Evolutionary conservation across 2,113 vertebrate genomes (phyloP).

Genomic region (Leptocoma aspasia): DNA sequence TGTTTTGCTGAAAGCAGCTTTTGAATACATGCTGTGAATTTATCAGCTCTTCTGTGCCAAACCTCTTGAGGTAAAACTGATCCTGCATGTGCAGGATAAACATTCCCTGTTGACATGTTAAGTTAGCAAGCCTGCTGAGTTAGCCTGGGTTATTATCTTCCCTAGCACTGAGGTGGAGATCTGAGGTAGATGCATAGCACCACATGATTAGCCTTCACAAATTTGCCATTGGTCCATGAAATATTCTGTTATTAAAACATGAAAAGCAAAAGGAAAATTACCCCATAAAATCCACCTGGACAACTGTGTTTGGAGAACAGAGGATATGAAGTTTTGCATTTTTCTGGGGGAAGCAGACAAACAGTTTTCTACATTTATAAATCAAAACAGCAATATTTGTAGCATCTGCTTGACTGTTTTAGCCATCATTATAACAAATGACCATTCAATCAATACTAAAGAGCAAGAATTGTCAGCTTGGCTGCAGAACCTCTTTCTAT

Average conservation of each 20-base stretch:
- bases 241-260: neutral
- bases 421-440: neutral
- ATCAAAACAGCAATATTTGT: neutral
- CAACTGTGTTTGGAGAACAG: neutral
- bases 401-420: neutral
- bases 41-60: conserved; percentile 8
- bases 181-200: neutral
- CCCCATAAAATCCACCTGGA: neutral
- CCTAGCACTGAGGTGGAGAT: neutral
- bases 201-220: neutral
- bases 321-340: neutral
- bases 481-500: neutral
- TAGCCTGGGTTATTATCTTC: neutral
- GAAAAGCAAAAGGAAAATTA: neutral
- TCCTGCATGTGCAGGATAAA: neutral
- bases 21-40: conserved; percentile 18
- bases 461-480: neutral
- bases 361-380: neutral
- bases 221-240: neutral
- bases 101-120: neutral
- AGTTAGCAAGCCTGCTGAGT: neutral
- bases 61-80: neutral
- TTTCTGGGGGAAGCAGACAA: neutral
- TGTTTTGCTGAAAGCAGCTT: neutral
- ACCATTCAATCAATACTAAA: neutral